Base-by-base conservation (phyloP, 2,797 vertebrate species). In the Pampus argenteus region DNA sequence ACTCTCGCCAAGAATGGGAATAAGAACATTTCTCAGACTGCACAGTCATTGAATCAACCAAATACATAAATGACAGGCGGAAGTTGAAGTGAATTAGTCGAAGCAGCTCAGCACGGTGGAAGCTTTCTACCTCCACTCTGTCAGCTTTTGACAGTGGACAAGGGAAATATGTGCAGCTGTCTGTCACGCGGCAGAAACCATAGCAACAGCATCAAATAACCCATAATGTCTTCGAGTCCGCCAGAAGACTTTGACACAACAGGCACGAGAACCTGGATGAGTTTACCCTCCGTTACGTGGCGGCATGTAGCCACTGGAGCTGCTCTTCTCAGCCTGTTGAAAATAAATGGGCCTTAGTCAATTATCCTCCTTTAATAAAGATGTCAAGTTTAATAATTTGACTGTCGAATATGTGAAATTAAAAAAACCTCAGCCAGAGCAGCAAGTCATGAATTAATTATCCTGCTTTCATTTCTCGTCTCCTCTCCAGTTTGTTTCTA, bases 391-490 rank as follows among this genome's bases (percentile, higher is more conserved):
- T 20, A 29, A 49, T 69, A 13, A 52, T 61, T 65, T 55, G 9
- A 28, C 13, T 2, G 47, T 57, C 42, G 57, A 71, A 36, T 23
- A 49, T 17, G n/a, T 38, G 29, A 65, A 59, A 69, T 20, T 29
- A n/a, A n/a, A n/a, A n/a, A n/a, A n/a, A n/a, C 11, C 11, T 17
- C 38, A 42, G 51, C 29, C 17, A 7, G 18, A 38, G 28, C 13
- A 36, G 26, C 62, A 28, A 18, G 7, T 59, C 13, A 0, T 50
- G 44, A 70, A 76, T 69, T 26, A 22, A 68, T 68, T 8, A 56
- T 52, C 6, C 26, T 22, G 17, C 45, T 10, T 54, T 49, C 7
- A 7, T 31, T 55, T 15, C n/a, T 51, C 38, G 23, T 28, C 6
- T 34, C 25, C 36, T 50, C 40, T 62, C 6, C 40, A 1, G 17